Conservation (phyloP, 1,140 invertebrate genomes). For the Argopecten irradians region DNA sequence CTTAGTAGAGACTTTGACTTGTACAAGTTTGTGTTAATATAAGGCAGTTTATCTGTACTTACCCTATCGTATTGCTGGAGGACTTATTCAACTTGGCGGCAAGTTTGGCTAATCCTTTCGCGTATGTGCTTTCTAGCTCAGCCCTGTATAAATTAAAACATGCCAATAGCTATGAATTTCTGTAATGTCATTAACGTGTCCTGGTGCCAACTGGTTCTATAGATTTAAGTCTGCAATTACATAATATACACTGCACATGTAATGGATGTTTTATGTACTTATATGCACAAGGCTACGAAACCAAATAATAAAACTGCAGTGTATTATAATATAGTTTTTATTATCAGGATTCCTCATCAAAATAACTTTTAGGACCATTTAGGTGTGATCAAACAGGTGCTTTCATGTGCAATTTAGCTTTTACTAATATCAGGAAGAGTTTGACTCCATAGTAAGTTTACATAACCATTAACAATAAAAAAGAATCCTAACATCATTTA, state of each 20-base stretch:
- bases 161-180: constrained; percentile 16
- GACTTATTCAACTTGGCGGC: constrained; percentile 90
- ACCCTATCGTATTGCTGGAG: constrained; percentile 84
- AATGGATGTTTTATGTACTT: background rate
- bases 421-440: background rate
- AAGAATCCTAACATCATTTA: constrained; percentile 73
- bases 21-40: too few species aligned
- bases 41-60: constrained; percentile 57
- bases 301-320: too few species aligned
- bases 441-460: background rate
- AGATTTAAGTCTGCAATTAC: background rate
- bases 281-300: too few species aligned
- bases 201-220: background rate
- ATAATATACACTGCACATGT: background rate
- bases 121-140: constrained; percentile 92
- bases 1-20: too few species aligned
- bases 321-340: too few species aligned
- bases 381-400: too few species aligned
- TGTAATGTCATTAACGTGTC: background rate
- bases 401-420: too few species aligned
- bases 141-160: constrained; percentile 82
- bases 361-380: background rate
- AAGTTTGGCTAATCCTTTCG: constrained; percentile 91
- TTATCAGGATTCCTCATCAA: background rate
- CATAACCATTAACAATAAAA: too few species aligned